A percentile compares a stretch with the other conserved stretches of the same genome.
These are phyloP conservation scores for Amphiprion clarkii DNA, from an alignment of 2,797 vertebrate species.

Conservation along the genomic window DNA sequence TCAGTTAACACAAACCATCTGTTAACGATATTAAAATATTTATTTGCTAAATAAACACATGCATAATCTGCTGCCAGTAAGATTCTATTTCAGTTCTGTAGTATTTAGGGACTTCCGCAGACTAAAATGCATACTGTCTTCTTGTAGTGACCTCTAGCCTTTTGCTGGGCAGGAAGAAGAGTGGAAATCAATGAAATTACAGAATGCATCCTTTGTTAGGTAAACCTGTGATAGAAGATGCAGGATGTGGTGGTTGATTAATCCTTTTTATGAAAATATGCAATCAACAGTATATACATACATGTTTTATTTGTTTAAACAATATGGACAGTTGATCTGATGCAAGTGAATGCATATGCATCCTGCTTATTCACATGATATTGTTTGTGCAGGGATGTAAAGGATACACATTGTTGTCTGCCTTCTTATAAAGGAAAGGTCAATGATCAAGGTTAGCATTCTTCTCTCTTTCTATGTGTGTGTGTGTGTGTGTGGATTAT, in stretches of 20 bases:
- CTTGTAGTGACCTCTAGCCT: slow-evolving; percentile 50
- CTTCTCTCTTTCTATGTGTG: slow-evolving; percentile 15
- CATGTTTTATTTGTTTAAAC: neutral
- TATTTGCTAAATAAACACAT: slow-evolving; percentile 27
- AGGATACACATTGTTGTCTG: slow-evolving; percentile 35
- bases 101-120: slow-evolving; percentile 26
- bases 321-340: neutral
- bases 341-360: neutral
- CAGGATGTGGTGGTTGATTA: neutral
- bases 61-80: neutral
- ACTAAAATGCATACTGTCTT: slow-evolving; percentile 35
- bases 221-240: slow-evolving; percentile 32
- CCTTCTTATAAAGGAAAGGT: slow-evolving; percentile 66
- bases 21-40: neutral
- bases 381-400: slow-evolving; percentile 4
- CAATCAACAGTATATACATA: neutral
- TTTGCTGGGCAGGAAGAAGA: slow-evolving; percentile 51
- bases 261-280: slow-evolving; percentile 6
- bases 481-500: slow-evolving; percentile 49
- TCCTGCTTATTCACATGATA: neutral
- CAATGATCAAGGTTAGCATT: slow-evolving; percentile 67
- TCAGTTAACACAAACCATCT: slow-evolving; percentile 3
- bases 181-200: slow-evolving; percentile 62
- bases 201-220: slow-evolving; percentile 44
- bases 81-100: slow-evolving; percentile 3